A percentile compares a stretch with the other conserved stretches of the same genome.
phyloP scores from a whole-genome alignment of 2,888 invertebrate species.

The Drosophila helvetica region DNA sequence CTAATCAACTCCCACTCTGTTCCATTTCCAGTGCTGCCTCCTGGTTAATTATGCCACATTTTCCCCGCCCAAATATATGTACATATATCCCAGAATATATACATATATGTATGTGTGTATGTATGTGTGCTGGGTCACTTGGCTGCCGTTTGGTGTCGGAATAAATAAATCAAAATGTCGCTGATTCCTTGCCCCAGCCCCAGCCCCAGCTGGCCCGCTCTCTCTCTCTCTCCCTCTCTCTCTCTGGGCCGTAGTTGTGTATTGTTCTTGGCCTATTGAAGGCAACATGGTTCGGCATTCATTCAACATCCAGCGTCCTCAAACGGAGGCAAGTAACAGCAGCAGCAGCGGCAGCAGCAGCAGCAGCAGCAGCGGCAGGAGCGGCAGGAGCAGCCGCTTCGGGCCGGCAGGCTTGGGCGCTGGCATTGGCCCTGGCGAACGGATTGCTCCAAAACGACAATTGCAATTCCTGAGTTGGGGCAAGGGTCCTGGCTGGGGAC shows the following conservation, averaged over 20 bases:
- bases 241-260: slow-evolving; percentile 4
- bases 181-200: slow-evolving; percentile 46
- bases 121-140: slow-evolving; percentile 12
- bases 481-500: not conserved
- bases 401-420: not conserved
- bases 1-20: not conserved
- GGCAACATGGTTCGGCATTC: slow-evolving; percentile 36
- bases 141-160: slow-evolving; percentile 58
- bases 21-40: not conserved
- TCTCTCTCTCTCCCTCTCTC: no score
- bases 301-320: not conserved
- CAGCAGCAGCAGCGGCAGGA: no score
- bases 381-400: no score
- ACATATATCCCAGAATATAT: not conserved
- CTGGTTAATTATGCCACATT: slow-evolving; percentile 5
- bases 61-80: no score
- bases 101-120: not conserved
- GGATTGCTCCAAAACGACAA: slow-evolving; percentile 14
- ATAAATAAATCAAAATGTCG: slow-evolving; percentile 76
- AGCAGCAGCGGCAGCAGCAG: no score
- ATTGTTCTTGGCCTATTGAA: slow-evolving; percentile 45
- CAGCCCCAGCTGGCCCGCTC: not conserved
- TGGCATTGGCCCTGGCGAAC: slow-evolving; percentile 15
- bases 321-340: not conserved
- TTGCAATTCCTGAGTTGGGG: slow-evolving; percentile 12